Evolutionary conservation across 1,140 invertebrate genomes (phyloP), one percentile per base, ranked within the genome.

Genomic region (Pseudomyrmex sp.): DNA sequence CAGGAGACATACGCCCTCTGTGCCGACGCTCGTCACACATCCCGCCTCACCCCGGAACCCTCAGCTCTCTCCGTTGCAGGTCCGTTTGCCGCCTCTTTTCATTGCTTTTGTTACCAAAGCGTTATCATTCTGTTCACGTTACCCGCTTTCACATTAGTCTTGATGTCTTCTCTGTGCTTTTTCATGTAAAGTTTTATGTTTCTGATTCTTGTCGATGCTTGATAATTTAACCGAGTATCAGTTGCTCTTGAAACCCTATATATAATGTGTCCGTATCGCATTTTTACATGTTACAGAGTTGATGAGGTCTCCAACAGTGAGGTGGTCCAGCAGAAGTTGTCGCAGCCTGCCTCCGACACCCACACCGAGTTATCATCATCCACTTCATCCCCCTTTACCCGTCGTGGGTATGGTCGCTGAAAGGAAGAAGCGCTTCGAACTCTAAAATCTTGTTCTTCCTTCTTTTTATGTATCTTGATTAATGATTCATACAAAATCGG

Each of bases 361-460:
- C 69, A 92, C 90, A 79, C 91, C 89, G 65, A 94, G 85, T 89
- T 93, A 93, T 87, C 89, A 88, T 85, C 92, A 92, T 89, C 90
- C 93, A 90, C 94, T 94, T 92, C 94, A 93, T 90, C 93, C 93
- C 90, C 92, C 92, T 92, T 92, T 93, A 85, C 95, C 94, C 80
- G 95, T 95, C 89, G 95, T 95, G 87, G 96, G 96, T 86, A 96
- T 96, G 95, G 96, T 96, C 91, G 96, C 96, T 88, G 95, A 96
- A 93, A 95, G 96, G 90, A 96, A 96, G 93, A 96, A 96, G 92
- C 95, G 95, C 89, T 96, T 96, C 93, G 96, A 96, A 91, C 92
- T 94, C 74, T 95, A 89, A 94, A 74, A 83, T 44, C 68, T 54
- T 10, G 2, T 62, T 12, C 12, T 62, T 56, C 9, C n/a, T 73